Base-by-base conservation (phyloP, 2,113 vertebrate species). In the Marmota flaviventris region DNA sequence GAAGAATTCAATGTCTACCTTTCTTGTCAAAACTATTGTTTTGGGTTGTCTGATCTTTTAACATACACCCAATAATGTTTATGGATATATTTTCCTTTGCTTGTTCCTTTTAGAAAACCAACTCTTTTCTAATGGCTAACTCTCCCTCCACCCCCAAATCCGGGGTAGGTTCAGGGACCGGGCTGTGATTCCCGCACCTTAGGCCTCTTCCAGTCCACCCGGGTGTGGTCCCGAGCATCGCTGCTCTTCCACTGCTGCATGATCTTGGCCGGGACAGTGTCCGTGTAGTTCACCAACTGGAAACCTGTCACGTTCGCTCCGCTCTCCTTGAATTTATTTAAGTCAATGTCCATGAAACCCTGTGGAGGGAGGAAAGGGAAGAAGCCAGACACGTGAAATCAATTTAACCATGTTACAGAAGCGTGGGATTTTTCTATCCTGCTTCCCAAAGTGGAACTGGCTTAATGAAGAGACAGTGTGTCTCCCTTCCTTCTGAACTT, bases 231-330 rank as follows among this genome's bases (percentile, higher is more conserved):
- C 93, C 99, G 99, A 63, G 99, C 99, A 84, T 99, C 99, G 9
- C 99, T 99, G 89, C 98, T 99, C 98, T 99, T 98, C 99, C 99
- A 99, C 95, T 99, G 99, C 78, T 99, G 99, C 98, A 99, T 99
- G 79, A 99, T 99, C 58, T 98, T 99, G 98, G 99, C 99, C 0
- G 99, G 99, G 51, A 98, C 98, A 32, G 98, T 98, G 53, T 99
- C 99, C 0, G 99, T 99, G 97, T 99, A 99, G 98, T 99, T 99
- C 96, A 99, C 99, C 89, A 99, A 34, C 98, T 99, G 99, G 98
- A 99, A 99, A 11, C 99, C 99, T 0, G 99, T 99, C 96, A 99
- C 99, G 18, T 99, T 99, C 37, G 99, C 99, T 3, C 99, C 99
- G 0, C 99, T 99, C 97, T 99, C 99, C 96, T 99, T 99, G 98